Percentiles rank a stretch among this genome's conserved stretches.
These are phyloP conservation scores for Cyanistes caeruleus DNA, from an alignment of 2,113 vertebrate species.

Conservation along the genomic window DNA sequence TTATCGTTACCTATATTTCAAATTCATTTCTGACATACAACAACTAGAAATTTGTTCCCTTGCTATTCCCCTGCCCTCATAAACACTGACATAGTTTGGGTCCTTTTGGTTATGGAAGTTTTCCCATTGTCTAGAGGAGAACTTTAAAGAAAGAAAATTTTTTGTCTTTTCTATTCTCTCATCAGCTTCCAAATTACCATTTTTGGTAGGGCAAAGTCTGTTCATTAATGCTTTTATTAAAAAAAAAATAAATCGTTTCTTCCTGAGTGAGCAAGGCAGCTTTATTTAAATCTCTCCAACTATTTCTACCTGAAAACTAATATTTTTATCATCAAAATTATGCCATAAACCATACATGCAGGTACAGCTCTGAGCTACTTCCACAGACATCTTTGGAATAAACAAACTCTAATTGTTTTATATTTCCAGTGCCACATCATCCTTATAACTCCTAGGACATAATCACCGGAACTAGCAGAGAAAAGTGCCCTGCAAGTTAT, in stretches of 20 bases:
- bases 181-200: not conserved
- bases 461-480: not conserved
- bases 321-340: not conserved
- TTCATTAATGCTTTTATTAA: not conserved
- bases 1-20: not conserved
- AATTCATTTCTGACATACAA: not conserved
- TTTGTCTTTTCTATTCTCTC: not conserved
- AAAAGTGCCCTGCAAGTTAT: not conserved
- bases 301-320: not conserved
- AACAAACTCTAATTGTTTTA: not conserved
- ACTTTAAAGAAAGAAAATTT: not conserved
- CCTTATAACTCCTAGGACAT: not conserved
- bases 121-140: not conserved
- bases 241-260: not conserved
- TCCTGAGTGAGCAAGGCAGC: not conserved
- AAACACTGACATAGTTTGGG: not conserved
- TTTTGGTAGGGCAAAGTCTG: not conserved
- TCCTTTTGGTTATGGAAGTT: not conserved
- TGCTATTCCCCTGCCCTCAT: rapidly evolving
- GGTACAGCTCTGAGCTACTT: not conserved
- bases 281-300: not conserved
- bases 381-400: not conserved
- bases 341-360: not conserved
- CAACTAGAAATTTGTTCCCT: not conserved
- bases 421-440: not conserved